Conservation (phyloP, 2,888 invertebrate species). For the Eubasilissa splendida region DNA sequence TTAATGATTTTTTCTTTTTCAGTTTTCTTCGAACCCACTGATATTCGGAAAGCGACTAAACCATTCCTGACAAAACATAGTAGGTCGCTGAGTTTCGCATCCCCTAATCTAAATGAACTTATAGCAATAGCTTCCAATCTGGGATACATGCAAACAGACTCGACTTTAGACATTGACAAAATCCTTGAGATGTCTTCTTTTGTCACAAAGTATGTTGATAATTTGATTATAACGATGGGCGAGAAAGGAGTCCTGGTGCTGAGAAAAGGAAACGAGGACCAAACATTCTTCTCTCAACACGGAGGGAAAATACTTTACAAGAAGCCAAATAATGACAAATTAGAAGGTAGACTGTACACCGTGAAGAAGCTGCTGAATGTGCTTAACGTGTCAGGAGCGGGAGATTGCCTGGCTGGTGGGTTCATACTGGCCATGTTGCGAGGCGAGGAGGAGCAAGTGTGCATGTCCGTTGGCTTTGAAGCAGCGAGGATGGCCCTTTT, state of each 20-base stretch:
- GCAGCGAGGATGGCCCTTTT: conserved; percentile 76
- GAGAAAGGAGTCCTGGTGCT: conserved; percentile 73
- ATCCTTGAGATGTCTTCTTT: conserved; percentile 32
- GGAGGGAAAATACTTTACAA: conserved; percentile 13
- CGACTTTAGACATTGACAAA: conserved; percentile 63
- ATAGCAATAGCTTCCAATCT: conserved; percentile 76
- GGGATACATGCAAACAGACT: conserved; percentile 61
- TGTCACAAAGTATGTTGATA: conserved; percentile 71
- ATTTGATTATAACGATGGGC: conserved; percentile 77
- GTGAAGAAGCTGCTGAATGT: conserved; percentile 66
- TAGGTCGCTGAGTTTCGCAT: conserved; percentile 74
- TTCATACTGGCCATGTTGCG: conserved; percentile 77
- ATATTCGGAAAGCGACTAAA: conserved; percentile 82
- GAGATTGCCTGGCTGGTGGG: conserved; percentile 84
- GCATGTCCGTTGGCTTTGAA: conserved; percentile 75
- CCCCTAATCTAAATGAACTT: conserved; percentile 88
- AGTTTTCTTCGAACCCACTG: conserved; percentile 95
- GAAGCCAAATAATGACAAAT: not conserved
- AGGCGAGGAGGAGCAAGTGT: conserved; percentile 72
- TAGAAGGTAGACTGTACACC: conserved; percentile 66
- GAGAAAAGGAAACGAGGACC: conserved; percentile 61
- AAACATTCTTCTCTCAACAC: conserved; percentile 60
- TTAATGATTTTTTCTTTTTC: conserved; percentile 66
- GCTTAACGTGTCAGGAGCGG: conserved; percentile 87
- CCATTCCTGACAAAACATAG: conserved; percentile 73